Conservation (phyloP, 2,113 vertebrate genomes). For the Cisticola juncidis region DNA sequence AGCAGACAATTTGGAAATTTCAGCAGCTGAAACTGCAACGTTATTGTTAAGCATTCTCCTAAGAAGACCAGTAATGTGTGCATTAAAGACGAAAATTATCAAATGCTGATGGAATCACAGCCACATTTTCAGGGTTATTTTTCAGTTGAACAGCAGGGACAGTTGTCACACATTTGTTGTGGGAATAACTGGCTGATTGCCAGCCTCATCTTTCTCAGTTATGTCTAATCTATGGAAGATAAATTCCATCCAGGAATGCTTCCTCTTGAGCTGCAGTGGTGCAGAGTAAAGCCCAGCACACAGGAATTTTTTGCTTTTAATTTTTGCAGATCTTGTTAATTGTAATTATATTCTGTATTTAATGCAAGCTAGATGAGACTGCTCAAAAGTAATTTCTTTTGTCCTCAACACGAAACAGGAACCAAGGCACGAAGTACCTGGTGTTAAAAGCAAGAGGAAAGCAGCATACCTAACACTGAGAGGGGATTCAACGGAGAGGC, state of each 20-base stretch:
- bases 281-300: neutral
- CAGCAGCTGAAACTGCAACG: neutral
- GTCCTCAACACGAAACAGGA: neutral
- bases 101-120: neutral
- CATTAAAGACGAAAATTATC: neutral
- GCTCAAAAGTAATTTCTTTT: neutral
- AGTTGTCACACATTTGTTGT: neutral
- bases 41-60: neutral
- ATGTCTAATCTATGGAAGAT: neutral
- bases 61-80: neutral
- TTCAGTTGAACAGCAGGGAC: neutral
- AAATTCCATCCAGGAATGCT: neutral
- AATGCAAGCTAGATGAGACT: neutral
- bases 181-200: neutral
- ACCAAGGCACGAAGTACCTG: fast-evolving
- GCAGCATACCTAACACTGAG: constrained; percentile 83
- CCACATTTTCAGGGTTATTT: neutral
- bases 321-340: neutral
- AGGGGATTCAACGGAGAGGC: constrained; percentile 84
- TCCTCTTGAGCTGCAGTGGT: neutral
- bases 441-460: neutral
- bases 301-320: neutral
- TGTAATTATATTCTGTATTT: neutral
- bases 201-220: neutral
- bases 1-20: neutral